Percentiles rank a stretch among this genome's conserved stretches.
Evolutionary conservation across 2,797 vertebrate genomes (phyloP).

Genomic region (Neosalanx taihuensis): DNA sequence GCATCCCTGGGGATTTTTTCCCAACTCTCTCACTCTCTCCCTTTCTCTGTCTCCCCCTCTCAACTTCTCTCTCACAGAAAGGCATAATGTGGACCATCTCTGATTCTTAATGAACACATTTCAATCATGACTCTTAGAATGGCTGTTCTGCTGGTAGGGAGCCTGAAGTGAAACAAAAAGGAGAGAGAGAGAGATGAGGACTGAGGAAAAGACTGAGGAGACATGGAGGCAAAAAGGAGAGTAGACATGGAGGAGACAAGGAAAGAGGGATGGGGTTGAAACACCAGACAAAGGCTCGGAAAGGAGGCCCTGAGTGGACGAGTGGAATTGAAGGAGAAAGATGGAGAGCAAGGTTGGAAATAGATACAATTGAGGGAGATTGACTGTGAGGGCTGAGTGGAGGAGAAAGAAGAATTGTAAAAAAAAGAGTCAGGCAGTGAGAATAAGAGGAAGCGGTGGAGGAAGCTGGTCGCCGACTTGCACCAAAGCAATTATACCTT

Average conservation of each 20-base stretch:
- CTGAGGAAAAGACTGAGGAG: not conserved
- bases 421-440: too few relatives aligned
- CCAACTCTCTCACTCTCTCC: not conserved
- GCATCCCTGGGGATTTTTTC: not conserved
- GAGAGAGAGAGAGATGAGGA: not conserved
- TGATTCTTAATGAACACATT: slow-evolving; percentile 5
- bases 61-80: not conserved
- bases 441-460: not conserved
- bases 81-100: not conserved
- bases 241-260: not conserved
- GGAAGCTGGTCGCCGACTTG: slow-evolving; percentile 9
- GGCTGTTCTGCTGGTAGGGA: not conserved
- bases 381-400: not conserved
- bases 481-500: not conserved
- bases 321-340: slow-evolving; percentile 17
- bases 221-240: not conserved
- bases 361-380: not conserved
- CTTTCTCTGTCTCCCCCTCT: not conserved
- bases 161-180: not conserved
- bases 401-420: not conserved
- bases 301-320: slow-evolving; percentile 1
- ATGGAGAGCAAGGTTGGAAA: slow-evolving; percentile 16
- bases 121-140: not conserved
- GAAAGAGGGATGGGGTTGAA: not conserved
- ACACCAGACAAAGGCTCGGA: not conserved